Evolutionary conservation across 2,888 invertebrate species (phyloP).

Genomic region (Dryobota labecula): DNA sequence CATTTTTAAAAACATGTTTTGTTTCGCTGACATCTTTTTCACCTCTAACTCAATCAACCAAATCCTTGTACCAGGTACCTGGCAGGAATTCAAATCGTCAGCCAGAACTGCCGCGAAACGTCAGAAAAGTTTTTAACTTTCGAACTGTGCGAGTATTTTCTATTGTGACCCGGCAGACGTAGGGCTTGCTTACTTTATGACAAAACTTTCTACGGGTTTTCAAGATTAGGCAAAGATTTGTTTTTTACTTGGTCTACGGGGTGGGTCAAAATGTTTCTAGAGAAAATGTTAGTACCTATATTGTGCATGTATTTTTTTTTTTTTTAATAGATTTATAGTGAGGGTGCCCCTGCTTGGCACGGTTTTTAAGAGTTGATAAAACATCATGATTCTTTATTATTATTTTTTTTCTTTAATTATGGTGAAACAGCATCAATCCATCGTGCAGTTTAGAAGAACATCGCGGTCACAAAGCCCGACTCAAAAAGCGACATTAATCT

Average conservation of each 20-base stretch:
- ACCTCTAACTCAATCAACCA: conserved; percentile 16
- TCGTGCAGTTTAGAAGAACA: too few relatives aligned
- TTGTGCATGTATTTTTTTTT: neutral
- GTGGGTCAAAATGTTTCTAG: neutral
- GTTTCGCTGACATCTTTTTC: neutral
- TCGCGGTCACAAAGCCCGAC: too few relatives aligned
- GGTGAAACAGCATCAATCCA: too few relatives aligned
- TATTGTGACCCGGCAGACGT: conserved; percentile 36
- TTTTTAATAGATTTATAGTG: too few relatives aligned
- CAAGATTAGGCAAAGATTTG: conserved; percentile 42
- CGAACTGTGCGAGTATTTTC: conserved; percentile 44
- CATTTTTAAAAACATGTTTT: neutral
- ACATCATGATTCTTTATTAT: too few relatives aligned
- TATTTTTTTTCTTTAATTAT: too few relatives aligned
- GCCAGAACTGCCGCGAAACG: conserved; percentile 23
- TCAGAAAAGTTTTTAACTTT: conserved; percentile 46
- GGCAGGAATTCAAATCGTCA: conserved; percentile 46
- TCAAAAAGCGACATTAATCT: too few relatives aligned
- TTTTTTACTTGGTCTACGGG: neutral
- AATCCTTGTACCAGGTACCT: conserved; percentile 45
- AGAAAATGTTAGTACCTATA: neutral
- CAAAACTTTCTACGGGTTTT: conserved; percentile 41
- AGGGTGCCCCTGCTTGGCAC: too few relatives aligned
- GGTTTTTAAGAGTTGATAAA: too few relatives aligned
- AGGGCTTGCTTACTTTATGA: conserved; percentile 16